phyloP scores from a whole-genome alignment of 2,113 vertebrate genomes.

The Ovibos moschatus region DNA sequence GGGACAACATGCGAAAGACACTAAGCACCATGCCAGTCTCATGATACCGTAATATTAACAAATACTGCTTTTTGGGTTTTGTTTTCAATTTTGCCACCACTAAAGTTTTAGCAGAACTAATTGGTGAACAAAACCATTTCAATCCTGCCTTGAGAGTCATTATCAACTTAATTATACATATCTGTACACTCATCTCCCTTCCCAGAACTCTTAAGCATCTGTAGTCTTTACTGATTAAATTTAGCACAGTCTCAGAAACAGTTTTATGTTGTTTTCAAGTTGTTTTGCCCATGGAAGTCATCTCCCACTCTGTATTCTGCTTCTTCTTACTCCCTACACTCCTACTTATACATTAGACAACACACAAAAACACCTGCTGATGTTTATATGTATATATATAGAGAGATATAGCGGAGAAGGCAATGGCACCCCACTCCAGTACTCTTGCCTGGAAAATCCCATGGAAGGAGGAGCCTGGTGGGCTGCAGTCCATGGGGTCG shows the following conservation, averaged over 20 bases:
- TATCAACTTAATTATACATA: not conserved
- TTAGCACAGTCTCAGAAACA: not conserved
- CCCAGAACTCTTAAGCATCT: not conserved
- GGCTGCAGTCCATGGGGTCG: no score
- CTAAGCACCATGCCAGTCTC: not conserved
- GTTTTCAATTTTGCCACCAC: not conserved
- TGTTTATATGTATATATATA: fast-evolving
- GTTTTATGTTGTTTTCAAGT: not conserved
- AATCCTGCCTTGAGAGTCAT: not conserved
- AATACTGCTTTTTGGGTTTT: not conserved
- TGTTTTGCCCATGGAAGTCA: not conserved
- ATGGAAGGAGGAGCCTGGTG: no score
- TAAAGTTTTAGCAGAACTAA: not conserved
- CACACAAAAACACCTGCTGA: not conserved
- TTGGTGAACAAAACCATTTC: not conserved
- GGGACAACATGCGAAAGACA: not conserved
- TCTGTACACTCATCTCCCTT: not conserved
- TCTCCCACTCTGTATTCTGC: not conserved
- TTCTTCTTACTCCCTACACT: not conserved
- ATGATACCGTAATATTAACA: not conserved
- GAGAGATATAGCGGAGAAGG: not conserved
- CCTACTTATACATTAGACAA: not conserved
- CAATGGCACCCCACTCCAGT: no score
- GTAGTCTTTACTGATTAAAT: not conserved
- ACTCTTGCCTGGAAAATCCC: no score